Conservation (phyloP, 1,140 invertebrate species). For the Nautilus pompilius region DNA sequence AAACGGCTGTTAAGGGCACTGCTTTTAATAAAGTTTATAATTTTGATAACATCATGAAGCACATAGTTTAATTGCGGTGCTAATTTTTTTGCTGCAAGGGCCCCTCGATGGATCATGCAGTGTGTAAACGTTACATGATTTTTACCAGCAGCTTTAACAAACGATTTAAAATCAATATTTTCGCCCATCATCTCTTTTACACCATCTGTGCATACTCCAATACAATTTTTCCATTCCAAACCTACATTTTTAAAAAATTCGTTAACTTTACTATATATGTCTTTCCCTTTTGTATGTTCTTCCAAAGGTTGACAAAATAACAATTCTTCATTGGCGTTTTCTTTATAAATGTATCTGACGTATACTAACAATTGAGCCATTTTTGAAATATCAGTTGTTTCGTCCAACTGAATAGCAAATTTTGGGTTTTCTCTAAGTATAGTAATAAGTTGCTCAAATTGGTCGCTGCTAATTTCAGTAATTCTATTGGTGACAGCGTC, state of each 20-base stretch:
- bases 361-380: slow-evolving; percentile 1
- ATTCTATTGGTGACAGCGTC: neutral
- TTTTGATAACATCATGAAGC: neutral
- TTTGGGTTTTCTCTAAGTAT: neutral
- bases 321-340: neutral
- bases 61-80: slow-evolving; percentile 2
- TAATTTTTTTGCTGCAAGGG: neutral
- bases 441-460: neutral
- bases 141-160: neutral
- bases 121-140: neutral
- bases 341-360: neutral
- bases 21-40: slow-evolving; percentile 1
- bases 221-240: slow-evolving; percentile 2
- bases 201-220: slow-evolving; percentile 1
- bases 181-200: neutral
- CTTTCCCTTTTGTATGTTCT: neutral
- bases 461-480: neutral
- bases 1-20: neutral
- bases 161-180: neutral
- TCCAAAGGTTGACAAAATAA: too few species aligned
- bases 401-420: neutral
- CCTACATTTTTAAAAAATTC: slow-evolving; percentile 1
- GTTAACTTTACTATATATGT: slow-evolving; percentile 1
- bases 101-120: neutral
- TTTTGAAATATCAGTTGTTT: neutral